phyloP scores from a whole-genome alignment of 2,113 vertebrate species.

The Cololabis saira region DNA sequence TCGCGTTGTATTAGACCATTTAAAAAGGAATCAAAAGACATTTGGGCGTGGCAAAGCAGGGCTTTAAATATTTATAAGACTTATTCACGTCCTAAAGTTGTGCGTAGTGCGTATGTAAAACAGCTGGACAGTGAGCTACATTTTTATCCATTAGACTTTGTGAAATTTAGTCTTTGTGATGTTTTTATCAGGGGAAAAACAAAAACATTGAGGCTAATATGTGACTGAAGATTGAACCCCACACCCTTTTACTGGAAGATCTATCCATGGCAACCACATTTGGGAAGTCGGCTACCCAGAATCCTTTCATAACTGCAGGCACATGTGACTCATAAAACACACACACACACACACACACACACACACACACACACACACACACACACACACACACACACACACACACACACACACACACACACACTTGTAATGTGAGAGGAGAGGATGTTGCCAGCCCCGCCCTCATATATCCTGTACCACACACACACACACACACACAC shows the following conservation, averaged over 20 bases:
- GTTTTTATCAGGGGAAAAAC: neutral
- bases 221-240: neutral
- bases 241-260: slow-evolving; percentile 7
- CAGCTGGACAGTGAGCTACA: no score
- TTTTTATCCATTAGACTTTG: neutral
- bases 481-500: neutral
- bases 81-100: no score
- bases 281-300: slow-evolving; percentile 28
- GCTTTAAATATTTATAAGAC: no score
- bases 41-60: no score
- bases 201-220: neutral
- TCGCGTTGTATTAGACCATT: no score
- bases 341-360: neutral
- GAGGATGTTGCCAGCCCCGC: slow-evolving; percentile 8
- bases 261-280: slow-evolving; percentile 17
- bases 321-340: slow-evolving; percentile 3
- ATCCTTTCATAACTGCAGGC: slow-evolving; percentile 9
- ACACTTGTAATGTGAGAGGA: slow-evolving; percentile 17
- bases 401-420: slow-evolving; percentile 4
- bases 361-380: no score
- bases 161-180: neutral
- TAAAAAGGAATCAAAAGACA: no score
- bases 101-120: no score
- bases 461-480: neutral
- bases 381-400: no score